A percentile compares a stretch with the other conserved stretches of the same genome.
phyloP scores from a whole-genome alignment of 92 coral and sea anemone species.

The Galaxea fascicularis region DNA sequence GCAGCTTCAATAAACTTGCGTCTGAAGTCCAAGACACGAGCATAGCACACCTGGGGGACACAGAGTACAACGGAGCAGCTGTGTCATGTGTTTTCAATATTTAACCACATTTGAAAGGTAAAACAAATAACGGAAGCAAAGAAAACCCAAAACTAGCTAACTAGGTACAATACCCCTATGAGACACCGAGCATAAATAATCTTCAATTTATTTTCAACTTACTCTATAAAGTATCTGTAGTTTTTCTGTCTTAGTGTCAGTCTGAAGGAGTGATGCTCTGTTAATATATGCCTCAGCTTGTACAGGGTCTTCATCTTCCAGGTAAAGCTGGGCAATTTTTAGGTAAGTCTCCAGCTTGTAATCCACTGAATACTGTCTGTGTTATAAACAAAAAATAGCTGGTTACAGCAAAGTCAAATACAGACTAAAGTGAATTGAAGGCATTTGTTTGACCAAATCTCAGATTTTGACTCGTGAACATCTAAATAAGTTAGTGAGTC shows the following conservation, averaged over 20 bases:
- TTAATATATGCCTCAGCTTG: slow-evolving; percentile 97
- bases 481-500: too few species aligned
- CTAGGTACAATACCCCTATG: too few species aligned
- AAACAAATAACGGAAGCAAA: too few species aligned
- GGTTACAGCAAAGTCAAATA: too few species aligned
- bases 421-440: too few species aligned
- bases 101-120: too few species aligned
- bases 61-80: too few species aligned
- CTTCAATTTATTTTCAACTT: neutral
- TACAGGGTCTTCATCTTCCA: slow-evolving; percentile 96
- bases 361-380: slow-evolving; percentile 93
- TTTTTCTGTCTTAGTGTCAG: slow-evolving; percentile 87
- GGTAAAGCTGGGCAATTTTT: slow-evolving; percentile 96
- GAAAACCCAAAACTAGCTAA: too few species aligned
- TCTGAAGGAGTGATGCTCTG: slow-evolving; percentile 93
- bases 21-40: slow-evolving; percentile 93
- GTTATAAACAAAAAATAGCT: neutral
- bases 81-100: too few species aligned
- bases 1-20: slow-evolving; percentile 99
- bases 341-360: slow-evolving; percentile 95
- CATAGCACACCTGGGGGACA: slow-evolving; percentile 90
- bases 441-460: too few species aligned
- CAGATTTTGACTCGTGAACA: too few species aligned
- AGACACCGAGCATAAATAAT: too few species aligned
- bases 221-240: slow-evolving; percentile 95